phyloP scores from a whole-genome alignment of 2,797 vertebrate genomes.

The Poeciliopsis turneri region DNA sequence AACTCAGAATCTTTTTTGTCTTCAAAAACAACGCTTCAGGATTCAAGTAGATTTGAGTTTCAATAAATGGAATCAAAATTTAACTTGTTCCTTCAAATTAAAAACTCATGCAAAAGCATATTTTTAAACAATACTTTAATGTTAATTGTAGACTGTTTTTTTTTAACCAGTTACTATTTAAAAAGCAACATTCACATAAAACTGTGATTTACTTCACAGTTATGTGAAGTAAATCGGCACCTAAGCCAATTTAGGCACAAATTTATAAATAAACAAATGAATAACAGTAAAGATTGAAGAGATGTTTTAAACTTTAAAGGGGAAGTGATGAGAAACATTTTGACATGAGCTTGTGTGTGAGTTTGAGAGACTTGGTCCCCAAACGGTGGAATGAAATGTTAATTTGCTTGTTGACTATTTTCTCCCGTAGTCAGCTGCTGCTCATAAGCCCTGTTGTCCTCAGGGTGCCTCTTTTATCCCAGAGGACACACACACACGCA shows the following conservation, averaged over 20 bases:
- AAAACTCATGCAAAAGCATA: neutral
- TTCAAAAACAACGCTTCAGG: neutral
- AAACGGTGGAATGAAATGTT: constrained; percentile 72
- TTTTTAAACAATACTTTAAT: neutral
- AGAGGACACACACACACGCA: constrained; percentile 43
- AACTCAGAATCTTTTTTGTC: neutral
- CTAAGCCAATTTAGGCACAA: too few relatives aligned
- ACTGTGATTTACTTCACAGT: too few relatives aligned
- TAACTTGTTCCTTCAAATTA: neutral
- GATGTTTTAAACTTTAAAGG: neutral
- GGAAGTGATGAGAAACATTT: constrained; percentile 18
- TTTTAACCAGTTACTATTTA: neutral
- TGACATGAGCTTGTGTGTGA: constrained; percentile 24
- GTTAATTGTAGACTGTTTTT: neutral
- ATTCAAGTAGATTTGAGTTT: neutral
- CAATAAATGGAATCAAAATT: neutral
- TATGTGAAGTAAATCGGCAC: neutral
- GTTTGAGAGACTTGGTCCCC: constrained; percentile 59
- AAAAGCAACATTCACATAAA: neutral
- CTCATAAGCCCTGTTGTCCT: constrained; percentile 70
- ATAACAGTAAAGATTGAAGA: neutral
- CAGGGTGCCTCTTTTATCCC: constrained; percentile 64
- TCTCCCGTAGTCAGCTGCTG: constrained; percentile 72
- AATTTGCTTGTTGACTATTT: constrained; percentile 78
- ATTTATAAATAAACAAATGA: too few relatives aligned